Percentiles rank a stretch among this genome's conserved stretches.
These are phyloP conservation scores for Lepeophtheirus nordmannii DNA, from an alignment of 2,888 invertebrate genomes.

Conservation along the genomic window DNA sequence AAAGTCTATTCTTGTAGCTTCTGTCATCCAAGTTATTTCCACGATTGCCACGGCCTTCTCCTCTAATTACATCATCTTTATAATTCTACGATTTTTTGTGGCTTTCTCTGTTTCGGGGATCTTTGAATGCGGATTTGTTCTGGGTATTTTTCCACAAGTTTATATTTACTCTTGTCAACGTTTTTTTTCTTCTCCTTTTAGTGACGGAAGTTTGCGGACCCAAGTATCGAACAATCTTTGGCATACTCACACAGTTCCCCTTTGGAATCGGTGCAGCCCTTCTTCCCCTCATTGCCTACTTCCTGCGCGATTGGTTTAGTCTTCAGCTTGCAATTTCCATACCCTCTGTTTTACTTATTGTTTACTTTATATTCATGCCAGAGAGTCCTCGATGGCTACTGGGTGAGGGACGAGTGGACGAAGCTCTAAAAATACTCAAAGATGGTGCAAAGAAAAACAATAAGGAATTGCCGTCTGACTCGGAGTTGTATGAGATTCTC, in stretches of 20 bases:
- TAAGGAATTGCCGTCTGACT: conserved; percentile 24
- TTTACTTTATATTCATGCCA: conserved; percentile 43
- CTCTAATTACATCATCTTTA: conserved; percentile 27
- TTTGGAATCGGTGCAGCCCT: conserved; percentile 24
- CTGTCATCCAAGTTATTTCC: conserved; percentile 28
- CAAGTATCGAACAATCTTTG: conserved; percentile 18
- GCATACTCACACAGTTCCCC: conserved; percentile 24
- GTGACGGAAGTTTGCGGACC: conserved; percentile 22
- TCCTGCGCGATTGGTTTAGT: conserved; percentile 48
- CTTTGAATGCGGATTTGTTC: conserved; percentile 24
- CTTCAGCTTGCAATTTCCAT: conserved; percentile 52
- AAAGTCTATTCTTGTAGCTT: conserved; percentile 27
- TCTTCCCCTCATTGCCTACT: conserved; percentile 42
- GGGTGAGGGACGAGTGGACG: conserved; percentile 46
- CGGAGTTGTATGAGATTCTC: conserved; percentile 25
- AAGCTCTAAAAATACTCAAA: conserved; percentile 47
- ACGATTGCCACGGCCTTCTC: conserved; percentile 27
- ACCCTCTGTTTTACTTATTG: conserved; percentile 43
- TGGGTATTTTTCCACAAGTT: neutral
- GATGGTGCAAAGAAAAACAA: conserved; percentile 44
- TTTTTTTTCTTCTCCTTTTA: neutral
- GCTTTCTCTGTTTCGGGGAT: conserved; percentile 24
- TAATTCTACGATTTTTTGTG: conserved; percentile 27
- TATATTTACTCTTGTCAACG: neutral
- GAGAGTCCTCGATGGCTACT: conserved; percentile 66